phyloP scores from a whole-genome alignment of 1,140 invertebrate genomes.

The Parasteatoda tepidariorum region DNA sequence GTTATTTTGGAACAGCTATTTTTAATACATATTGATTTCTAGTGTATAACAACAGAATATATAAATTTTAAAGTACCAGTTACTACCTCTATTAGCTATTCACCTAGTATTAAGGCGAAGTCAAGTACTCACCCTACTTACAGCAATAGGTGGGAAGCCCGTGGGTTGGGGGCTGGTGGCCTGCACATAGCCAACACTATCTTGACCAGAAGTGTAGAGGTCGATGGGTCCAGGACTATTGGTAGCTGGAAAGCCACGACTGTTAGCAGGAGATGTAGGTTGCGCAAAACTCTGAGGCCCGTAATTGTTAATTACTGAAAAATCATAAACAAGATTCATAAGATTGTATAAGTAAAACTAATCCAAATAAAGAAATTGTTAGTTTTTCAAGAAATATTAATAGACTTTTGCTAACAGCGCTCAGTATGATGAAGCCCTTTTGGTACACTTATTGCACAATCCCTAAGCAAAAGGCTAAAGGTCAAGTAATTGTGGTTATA shows the following conservation, averaged over 20 bases:
- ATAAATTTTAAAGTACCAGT: no score
- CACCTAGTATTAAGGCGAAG: no score
- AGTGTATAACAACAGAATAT: no score
- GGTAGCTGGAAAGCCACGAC: slow-evolving; percentile 84
- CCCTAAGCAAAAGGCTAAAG: no score
- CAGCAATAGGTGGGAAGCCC: slow-evolving; percentile 86
- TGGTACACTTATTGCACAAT: no score
- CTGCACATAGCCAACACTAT: slow-evolving; percentile 90
- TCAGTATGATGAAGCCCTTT: no score
- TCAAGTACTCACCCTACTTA: slow-evolving; percentile 74
- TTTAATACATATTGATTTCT: no score
- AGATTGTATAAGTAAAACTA: not conserved
- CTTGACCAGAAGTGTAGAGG: slow-evolving; percentile 84
- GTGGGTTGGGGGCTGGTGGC: slow-evolving; percentile 91
- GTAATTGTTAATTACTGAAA: slow-evolving; percentile 95
- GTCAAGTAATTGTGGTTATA: no score
- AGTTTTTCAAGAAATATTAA: not conserved
- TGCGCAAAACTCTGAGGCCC: slow-evolving; percentile 78
- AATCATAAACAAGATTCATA: not conserved
- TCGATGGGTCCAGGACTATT: slow-evolving; percentile 84
- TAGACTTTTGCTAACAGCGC: no score
- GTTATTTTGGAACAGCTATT: no score
- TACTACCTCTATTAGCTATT: no score
- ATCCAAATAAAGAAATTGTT: not conserved
- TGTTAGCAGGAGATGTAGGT: slow-evolving; percentile 78